Percentiles rank a stretch among this genome's conserved stretches.
These are phyloP conservation scores for Maniola hyperantus DNA, from an alignment of 2,888 invertebrate species.

Conservation along the genomic window DNA sequence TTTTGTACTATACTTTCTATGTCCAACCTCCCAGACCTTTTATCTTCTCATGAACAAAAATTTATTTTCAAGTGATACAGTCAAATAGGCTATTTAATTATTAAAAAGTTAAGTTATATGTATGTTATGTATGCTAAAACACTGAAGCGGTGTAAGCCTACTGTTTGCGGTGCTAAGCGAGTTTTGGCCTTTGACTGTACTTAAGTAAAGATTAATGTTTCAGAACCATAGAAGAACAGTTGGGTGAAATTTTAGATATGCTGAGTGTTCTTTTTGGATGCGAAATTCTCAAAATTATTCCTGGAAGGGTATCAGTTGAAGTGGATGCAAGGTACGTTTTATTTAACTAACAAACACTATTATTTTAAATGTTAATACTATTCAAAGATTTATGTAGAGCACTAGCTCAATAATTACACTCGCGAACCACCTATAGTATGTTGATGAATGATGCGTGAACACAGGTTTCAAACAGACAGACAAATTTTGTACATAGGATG, in stretches of 20 bases:
- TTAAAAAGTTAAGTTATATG: too few species aligned
- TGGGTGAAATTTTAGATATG: conserved; percentile 94
- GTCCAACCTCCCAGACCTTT: neutral
- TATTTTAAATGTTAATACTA: neutral
- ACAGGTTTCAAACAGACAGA: too few species aligned
- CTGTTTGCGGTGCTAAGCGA: too few species aligned
- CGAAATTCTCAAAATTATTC: conserved; percentile 98
- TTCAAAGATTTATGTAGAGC: too few species aligned
- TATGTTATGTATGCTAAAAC: too few species aligned
- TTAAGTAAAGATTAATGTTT: conserved; percentile 43
- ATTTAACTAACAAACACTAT: neutral
- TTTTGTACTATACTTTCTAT: neutral
- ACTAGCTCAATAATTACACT: too few species aligned
- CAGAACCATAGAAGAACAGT: conserved; percentile 87
- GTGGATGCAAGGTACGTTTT: conserved; percentile 92
- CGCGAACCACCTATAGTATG: too few species aligned
- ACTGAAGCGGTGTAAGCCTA: too few species aligned
- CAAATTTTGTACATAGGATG: neutral
- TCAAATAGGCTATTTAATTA: neutral
- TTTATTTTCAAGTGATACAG: too few species aligned
- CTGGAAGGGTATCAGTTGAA: conserved; percentile 98
- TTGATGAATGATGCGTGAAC: too few species aligned
- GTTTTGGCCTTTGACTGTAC: too few species aligned
- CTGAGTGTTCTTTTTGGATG: conserved; percentile 97
- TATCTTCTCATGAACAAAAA: neutral